phyloP scores from a whole-genome alignment of 1,140 invertebrate species.

The Ostrea denselamellosa region DNA sequence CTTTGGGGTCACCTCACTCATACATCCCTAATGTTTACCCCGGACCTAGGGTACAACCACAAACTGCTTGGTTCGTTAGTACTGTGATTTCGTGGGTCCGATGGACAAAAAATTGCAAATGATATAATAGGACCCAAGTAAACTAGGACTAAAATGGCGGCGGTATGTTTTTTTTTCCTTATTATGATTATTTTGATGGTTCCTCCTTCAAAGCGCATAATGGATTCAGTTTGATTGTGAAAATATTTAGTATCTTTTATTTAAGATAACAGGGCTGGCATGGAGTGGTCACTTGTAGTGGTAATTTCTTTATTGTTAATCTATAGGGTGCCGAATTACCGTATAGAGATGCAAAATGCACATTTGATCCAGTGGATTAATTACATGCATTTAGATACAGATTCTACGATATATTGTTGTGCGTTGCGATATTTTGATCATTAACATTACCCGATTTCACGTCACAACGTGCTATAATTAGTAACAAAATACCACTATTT shows the following conservation, averaged over 20 bases:
- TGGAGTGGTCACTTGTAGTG: too few species aligned
- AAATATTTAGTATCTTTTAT: not conserved
- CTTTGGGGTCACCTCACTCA: not conserved
- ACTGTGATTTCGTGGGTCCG: not conserved
- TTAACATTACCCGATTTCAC: too few species aligned
- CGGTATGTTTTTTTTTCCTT: not conserved
- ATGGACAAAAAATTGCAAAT: not conserved
- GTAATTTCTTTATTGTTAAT: too few species aligned
- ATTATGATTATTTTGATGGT: not conserved
- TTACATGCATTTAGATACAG: too few species aligned
- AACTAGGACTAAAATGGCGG: not conserved
- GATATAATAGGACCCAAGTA: not conserved
- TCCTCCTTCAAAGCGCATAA: not conserved
- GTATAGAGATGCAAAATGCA: too few species aligned
- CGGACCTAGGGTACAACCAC: not conserved
- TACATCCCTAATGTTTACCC: slow-evolving; percentile 14
- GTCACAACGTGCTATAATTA: too few species aligned
- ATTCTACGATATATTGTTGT: too few species aligned
- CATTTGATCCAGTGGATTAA: too few species aligned
- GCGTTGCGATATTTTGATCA: too few species aligned
- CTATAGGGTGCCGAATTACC: too few species aligned
- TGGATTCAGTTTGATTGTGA: not conserved
- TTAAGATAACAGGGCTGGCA: too few species aligned
- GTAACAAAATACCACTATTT: too few species aligned
- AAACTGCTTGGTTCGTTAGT: not conserved